Evolutionary conservation across 2,888 invertebrate genomes (phyloP), one percentile per base, ranked within the genome.

Genomic region (Vandiemenella viatica): DNA sequence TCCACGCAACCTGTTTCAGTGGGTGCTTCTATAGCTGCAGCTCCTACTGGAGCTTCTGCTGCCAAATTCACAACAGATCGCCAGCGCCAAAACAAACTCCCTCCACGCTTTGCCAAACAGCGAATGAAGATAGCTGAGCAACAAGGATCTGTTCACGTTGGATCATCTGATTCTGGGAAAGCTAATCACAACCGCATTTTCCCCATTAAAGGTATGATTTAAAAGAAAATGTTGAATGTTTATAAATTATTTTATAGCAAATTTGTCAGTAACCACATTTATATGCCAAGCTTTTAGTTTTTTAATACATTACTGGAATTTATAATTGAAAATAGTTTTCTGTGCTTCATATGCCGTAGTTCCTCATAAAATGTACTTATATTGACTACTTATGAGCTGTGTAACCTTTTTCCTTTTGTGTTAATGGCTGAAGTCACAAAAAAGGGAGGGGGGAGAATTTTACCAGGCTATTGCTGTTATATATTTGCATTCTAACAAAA

Each of bases 41-140:
- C 42, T 8, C 48, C 43, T 16, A 46, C 48, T 18, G 49, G 32
- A 19, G 48, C 41, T 20, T 38, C 49, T 13, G 53, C 50, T 41
- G 16, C 15, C 37, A 54, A 52, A 45, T 41, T 46, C 15, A 50
- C 54, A 5, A 58, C 54, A 50, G 63, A 63, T 16, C 55, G 60
- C 19, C 58, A 60, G 5, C 72, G 79, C 38, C 74, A 75, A 59
- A 76, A 72, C 55, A 81, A 81, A 60, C 66, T 86, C 41, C 79
- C 86, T 1, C 86, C 86, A 2, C 74, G 88, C 43, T 79, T 89
- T 59, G 84, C 80, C 37, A 86, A 84, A 61, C 83, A 83, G 62
- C 72, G 79, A 43, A 74, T 77, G 57, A 73, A 73, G 49, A 70
- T 32, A n/a, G 32, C 32, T 13, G 32, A 10, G 10, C 51, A 52